Percentiles rank a stretch among this genome's conserved stretches.
Conservation (phyloP, 2,797 vertebrate species). For the Phrynocephalus vlangalii region DNA sequence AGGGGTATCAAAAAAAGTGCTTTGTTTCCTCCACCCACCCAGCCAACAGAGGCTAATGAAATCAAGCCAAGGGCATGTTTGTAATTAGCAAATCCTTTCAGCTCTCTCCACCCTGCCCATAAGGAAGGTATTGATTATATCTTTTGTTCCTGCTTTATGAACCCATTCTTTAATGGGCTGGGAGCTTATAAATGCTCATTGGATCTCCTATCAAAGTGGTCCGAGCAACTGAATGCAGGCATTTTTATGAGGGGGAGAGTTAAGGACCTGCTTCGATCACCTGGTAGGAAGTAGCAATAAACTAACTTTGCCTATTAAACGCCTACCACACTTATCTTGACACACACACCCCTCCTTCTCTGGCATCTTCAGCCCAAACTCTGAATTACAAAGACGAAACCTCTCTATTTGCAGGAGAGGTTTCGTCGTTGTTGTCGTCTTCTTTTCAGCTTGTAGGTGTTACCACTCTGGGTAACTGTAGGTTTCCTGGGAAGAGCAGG, state of each 20-base stretch:
- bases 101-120: conserved; percentile 44
- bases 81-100: conserved; percentile 62
- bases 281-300: neutral
- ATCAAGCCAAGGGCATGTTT: conserved; percentile 31
- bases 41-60: conserved; percentile 25
- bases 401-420: neutral
- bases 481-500: neutral
- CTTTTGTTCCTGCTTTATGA: conserved; percentile 70
- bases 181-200: conserved; percentile 61
- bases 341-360: neutral
- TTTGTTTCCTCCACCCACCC: conserved; percentile 17
- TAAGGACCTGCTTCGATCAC: conserved; percentile 35
- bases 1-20: neutral
- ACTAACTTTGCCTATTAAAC: rapidly evolving
- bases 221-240: conserved; percentile 13
- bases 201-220: conserved; percentile 66
- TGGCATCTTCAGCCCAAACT: rapidly evolving
- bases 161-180: conserved; percentile 61
- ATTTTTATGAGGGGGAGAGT: conserved; percentile 42
- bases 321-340: neutral
- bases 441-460: neutral
- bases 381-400: neutral
- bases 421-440: neutral
- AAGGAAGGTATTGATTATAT: conserved; percentile 71
- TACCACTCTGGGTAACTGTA: rapidly evolving